These are phyloP conservation scores for Thunnus thynnus DNA, from an alignment of 2,113 vertebrate genomes.

Conservation along the genomic window DNA sequence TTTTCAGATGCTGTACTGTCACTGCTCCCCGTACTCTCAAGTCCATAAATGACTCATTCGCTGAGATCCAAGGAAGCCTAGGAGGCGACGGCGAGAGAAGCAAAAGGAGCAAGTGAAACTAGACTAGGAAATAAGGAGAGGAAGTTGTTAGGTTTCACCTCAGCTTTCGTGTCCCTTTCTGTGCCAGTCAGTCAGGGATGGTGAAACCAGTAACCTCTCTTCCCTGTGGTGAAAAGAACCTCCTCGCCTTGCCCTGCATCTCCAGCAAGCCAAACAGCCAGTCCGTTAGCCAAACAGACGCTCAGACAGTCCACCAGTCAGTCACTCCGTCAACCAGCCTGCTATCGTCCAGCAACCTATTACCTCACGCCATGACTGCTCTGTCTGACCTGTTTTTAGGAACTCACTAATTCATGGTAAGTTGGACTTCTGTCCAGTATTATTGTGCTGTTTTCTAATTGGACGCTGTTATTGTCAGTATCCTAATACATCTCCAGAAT, in stretches of 20 bases:
- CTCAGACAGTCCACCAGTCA: slow-evolving; percentile 54
- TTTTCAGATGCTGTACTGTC: slow-evolving; percentile 81
- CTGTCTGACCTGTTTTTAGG: slow-evolving; percentile 77
- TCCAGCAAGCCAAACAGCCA: slow-evolving; percentile 48
- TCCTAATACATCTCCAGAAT: background rate
- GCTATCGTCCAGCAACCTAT: slow-evolving; percentile 72
- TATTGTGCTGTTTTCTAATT: background rate
- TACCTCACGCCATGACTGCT: slow-evolving; percentile 84
- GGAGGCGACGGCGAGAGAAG: slow-evolving; percentile 45
- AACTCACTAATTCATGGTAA: slow-evolving; percentile 86
- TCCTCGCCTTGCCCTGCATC: slow-evolving; percentile 41
- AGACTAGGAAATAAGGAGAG: slow-evolving; percentile 36
- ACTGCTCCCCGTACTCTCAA: slow-evolving; percentile 50
- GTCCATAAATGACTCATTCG: slow-evolving; percentile 71
- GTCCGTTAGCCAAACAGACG: slow-evolving; percentile 43
- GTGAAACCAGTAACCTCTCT: slow-evolving; percentile 74
- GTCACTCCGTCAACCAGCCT: slow-evolving; percentile 59
- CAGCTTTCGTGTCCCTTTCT: slow-evolving; percentile 50
- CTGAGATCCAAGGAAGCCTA: slow-evolving; percentile 64
- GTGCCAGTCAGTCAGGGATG: slow-evolving; percentile 80
- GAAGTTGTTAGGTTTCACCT: slow-evolving; percentile 49
- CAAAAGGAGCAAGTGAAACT: slow-evolving; percentile 26
- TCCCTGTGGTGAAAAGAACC: slow-evolving; percentile 63
- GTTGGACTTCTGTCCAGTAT: slow-evolving; percentile 38
- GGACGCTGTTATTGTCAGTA: background rate